These are phyloP conservation scores for Sarcophaga rosellei DNA, from an alignment of 2,888 invertebrate species.

Conservation along the genomic window DNA sequence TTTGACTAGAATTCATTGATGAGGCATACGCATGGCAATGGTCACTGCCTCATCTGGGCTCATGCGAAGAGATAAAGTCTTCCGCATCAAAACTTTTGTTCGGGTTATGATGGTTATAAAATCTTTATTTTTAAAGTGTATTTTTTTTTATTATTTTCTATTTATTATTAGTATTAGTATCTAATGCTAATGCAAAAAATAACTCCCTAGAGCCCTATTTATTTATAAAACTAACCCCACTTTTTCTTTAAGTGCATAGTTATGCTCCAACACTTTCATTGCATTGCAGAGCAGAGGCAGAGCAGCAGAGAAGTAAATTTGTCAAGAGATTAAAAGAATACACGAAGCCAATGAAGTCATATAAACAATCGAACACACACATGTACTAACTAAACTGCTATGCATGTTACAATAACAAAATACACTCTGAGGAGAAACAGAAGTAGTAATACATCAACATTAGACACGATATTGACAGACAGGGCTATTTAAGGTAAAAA, in stretches of 20 bases:
- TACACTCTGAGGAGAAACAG: not conserved
- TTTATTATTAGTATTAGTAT: too few relatives aligned
- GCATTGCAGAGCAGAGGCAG: not conserved
- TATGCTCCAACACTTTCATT: conserved; percentile 1
- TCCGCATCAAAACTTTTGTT: too few relatives aligned
- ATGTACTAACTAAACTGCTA: not conserved
- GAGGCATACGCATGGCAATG: too few relatives aligned
- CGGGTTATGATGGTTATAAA: too few relatives aligned
- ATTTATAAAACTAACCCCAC: not conserved
- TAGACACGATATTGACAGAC: conserved; percentile 44
- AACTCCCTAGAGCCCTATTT: too few relatives aligned
- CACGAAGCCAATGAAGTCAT: conserved; percentile 18
- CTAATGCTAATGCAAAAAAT: too few relatives aligned
- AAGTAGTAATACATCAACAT: not conserved
- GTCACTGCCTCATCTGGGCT: too few relatives aligned
- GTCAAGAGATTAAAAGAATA: conserved; percentile 28
- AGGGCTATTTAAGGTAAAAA: conserved; percentile 25
- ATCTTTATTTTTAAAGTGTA: too few relatives aligned
- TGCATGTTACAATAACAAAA: conserved; percentile 14
- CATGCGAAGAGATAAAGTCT: too few relatives aligned
- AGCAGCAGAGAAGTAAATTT: conserved; percentile 22
- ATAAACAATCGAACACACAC: conserved; percentile 10
- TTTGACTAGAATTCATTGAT: too few relatives aligned
- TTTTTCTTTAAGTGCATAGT: conserved; percentile 21
- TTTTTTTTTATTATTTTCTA: too few relatives aligned